Conservation (phyloP, 2,797 vertebrate species). For the Brachyrhaphis roseni region DNA sequence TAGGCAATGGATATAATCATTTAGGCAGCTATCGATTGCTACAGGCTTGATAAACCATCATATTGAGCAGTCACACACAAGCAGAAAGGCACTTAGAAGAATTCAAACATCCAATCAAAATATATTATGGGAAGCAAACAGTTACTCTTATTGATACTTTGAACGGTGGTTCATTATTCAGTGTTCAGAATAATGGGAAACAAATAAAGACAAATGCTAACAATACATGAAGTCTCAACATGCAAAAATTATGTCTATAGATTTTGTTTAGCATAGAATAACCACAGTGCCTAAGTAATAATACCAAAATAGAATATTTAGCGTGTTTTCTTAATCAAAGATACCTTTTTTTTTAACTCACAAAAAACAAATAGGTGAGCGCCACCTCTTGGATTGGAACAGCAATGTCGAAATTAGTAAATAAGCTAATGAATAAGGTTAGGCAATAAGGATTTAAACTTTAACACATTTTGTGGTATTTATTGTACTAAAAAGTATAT, state of each 20-base stretch:
- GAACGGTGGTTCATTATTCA: conserved; percentile 26
- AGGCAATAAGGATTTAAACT: neutral
- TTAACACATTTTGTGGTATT: neutral
- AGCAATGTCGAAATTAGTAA: neutral
- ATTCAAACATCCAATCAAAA: conserved; percentile 46
- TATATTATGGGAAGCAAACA: conserved; percentile 34
- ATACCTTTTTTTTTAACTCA: neutral
- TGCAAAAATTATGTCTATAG: neutral
- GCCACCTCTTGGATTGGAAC: neutral
- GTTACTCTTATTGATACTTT: conserved; percentile 18
- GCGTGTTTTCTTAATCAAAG: neutral
- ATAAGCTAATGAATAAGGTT: neutral
- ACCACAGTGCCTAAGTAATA: neutral
- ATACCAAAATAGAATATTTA: neutral
- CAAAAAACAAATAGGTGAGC: neutral
- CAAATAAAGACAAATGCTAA: neutral
- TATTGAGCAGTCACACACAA: conserved; percentile 47
- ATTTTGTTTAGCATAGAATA: neutral
- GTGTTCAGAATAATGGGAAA: conserved; percentile 34
- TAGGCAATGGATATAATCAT: conserved; percentile 68
- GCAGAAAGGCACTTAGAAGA: conserved; percentile 37
- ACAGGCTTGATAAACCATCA: conserved; percentile 61
- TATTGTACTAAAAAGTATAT: neutral
- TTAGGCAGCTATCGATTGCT: conserved; percentile 74
- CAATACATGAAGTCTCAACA: neutral